phyloP scores from a whole-genome alignment of 2,797 vertebrate species.

The Acestrorhynchus altus region DNA sequence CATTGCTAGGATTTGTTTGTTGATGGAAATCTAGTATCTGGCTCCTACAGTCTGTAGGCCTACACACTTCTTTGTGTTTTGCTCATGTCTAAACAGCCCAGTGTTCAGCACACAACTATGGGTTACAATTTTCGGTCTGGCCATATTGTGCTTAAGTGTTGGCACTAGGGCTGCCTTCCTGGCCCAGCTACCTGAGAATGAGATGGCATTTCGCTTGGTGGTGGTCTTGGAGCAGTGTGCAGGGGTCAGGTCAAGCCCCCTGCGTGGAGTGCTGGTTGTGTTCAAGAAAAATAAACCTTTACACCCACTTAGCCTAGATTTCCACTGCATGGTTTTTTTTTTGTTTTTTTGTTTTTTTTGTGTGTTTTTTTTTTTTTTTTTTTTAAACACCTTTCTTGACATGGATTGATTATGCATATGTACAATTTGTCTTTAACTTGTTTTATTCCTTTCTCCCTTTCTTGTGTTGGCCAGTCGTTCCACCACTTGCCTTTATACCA shows the following conservation, averaged over 20 bases:
- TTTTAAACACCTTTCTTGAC: neutral
- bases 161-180: neutral
- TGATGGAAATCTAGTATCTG: neutral
- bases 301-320: slow-evolving; percentile 9
- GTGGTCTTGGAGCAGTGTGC: neutral
- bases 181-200: neutral
- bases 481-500: too few species aligned
- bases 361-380: too few species aligned
- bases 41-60: slow-evolving; percentile 2
- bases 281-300: slow-evolving; percentile 21
- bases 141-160: slow-evolving; percentile 19
- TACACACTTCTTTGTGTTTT: neutral
- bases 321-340: neutral
- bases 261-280: neutral
- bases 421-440: neutral
- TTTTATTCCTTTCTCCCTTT: neutral
- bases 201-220: neutral
- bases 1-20: neutral
- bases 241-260: slow-evolving; percentile 16
- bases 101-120: neutral
- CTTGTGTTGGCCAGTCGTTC: neutral
- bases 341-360: too few species aligned
- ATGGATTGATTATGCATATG: neutral
- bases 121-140: neutral
- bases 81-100: neutral